These are phyloP conservation scores for Rhagophthalmus giganteus DNA, from an alignment of 2,888 invertebrate genomes.

Conservation along the genomic window DNA sequence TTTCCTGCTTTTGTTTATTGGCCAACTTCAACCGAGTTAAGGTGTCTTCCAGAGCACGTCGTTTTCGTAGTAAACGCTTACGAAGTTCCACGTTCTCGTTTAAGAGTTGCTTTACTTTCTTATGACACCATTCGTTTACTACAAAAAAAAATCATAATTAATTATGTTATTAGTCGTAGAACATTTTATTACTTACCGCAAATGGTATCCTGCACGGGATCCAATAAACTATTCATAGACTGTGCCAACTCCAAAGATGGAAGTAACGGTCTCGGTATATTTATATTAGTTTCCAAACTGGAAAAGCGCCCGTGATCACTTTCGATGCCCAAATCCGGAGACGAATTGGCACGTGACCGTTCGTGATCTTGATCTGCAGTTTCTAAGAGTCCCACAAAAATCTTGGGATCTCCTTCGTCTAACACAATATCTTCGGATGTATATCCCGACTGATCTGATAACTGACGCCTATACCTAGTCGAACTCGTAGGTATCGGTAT, in stretches of 20 bases:
- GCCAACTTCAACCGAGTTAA: conserved; percentile 73
- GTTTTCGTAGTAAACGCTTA: conserved; percentile 70
- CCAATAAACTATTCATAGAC: conserved; percentile 52
- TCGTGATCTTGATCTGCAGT: conserved; percentile 41
- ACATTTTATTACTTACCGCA: conserved; percentile 42
- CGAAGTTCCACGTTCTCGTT: conserved; percentile 72
- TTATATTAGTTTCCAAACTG: conserved; percentile 64
- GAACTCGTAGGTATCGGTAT: conserved; percentile 18
- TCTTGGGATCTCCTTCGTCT: conserved; percentile 32
- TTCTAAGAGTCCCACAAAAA: conserved; percentile 2
- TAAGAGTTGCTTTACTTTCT: conserved; percentile 44
- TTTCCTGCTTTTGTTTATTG: conserved; percentile 78
- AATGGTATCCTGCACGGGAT: conserved; percentile 36
- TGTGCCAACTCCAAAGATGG: conserved; percentile 56
- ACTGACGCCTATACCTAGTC: conserved; percentile 39
- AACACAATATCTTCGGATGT: conserved; percentile 54
- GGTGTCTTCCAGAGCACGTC: conserved; percentile 76
- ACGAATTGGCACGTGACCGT: conserved; percentile 59
- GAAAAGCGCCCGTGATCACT: conserved; percentile 73
- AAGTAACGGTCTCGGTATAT: conserved; percentile 53
- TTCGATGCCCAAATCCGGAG: conserved; percentile 89
- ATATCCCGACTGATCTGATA: conserved; percentile 55
- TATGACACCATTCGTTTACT: conserved; percentile 48
- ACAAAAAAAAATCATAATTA: conserved; percentile 16
- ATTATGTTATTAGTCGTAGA: not conserved